phyloP scores from a whole-genome alignment of 2,888 invertebrate species.

The Pyrrhosoma nymphula region DNA sequence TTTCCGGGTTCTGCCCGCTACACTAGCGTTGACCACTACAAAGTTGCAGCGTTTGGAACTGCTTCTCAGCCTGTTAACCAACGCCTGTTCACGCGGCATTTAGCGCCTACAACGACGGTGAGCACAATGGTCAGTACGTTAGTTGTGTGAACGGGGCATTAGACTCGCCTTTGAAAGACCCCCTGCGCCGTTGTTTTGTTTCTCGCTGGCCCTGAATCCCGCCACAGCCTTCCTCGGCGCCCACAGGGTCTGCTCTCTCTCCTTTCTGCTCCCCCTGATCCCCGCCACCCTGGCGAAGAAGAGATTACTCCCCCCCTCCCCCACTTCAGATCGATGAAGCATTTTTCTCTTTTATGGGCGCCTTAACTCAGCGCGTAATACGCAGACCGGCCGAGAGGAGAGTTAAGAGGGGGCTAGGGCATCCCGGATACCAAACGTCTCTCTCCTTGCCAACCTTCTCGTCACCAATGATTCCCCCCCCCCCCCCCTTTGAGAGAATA shows the following conservation, averaged over 20 bases:
- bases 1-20: no score
- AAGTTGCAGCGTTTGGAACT: no score
- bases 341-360: conserved; percentile 24
- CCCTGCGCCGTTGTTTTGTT: neutral
- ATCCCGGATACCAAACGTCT: neutral
- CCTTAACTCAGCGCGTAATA: conserved; percentile 39
- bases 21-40: no score
- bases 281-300: neutral
- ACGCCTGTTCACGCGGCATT: no score
- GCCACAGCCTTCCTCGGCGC: neutral
- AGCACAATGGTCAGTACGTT: no score
- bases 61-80: no score
- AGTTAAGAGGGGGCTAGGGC: neutral
- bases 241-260: neutral
- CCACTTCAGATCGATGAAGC: conserved; percentile 13
- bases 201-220: neutral
- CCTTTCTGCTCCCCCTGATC: neutral
- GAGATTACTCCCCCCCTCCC: neutral
- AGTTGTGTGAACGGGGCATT: no score
- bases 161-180: neutral
- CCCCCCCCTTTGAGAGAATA: neutral
- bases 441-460: neutral
- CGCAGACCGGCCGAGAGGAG: neutral
- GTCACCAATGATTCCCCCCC: neutral
- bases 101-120: no score